Conservation (phyloP, 1,140 invertebrate species). For the Caenorhabditis inopinata region DNA sequence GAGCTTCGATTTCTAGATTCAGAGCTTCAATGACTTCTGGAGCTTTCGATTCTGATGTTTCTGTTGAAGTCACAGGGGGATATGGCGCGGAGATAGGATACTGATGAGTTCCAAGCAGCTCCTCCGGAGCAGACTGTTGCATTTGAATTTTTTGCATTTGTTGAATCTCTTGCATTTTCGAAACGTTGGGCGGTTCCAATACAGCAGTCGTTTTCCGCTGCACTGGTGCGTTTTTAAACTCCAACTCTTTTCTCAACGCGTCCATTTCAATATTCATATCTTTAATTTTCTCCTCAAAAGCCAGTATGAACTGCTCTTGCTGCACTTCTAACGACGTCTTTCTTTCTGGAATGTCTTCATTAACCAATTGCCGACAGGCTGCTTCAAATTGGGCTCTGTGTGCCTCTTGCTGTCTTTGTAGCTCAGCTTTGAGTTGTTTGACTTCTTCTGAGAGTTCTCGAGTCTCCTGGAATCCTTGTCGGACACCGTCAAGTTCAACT, state of each 20-base stretch:
- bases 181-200: neutral
- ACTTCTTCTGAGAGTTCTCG: neutral
- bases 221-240: neutral
- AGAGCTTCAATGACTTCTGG: neutral
- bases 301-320: slow-evolving; percentile 28
- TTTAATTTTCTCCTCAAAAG: slow-evolving; percentile 29
- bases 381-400: neutral
- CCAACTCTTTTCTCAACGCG: neutral
- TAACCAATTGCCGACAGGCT: neutral
- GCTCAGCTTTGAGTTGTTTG: neutral
- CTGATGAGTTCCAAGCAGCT: neutral
- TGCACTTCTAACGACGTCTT: slow-evolving; percentile 22
- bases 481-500: slow-evolving; percentile 6
- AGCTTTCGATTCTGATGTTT: too few relatives aligned
- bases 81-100: too few relatives aligned
- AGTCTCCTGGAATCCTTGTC: slow-evolving; percentile 12
- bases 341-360: neutral
- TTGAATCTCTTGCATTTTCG: neutral
- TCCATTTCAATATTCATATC: neutral
- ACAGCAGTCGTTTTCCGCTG: neutral
- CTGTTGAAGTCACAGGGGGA: too few relatives aligned
- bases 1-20: neutral
- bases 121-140: neutral
- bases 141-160: neutral
- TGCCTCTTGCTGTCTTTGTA: neutral